Evolutionary conservation across 2,888 invertebrate species (phyloP), one percentile per base, ranked within the genome.

Genomic region (Lithophane socia): DNA sequence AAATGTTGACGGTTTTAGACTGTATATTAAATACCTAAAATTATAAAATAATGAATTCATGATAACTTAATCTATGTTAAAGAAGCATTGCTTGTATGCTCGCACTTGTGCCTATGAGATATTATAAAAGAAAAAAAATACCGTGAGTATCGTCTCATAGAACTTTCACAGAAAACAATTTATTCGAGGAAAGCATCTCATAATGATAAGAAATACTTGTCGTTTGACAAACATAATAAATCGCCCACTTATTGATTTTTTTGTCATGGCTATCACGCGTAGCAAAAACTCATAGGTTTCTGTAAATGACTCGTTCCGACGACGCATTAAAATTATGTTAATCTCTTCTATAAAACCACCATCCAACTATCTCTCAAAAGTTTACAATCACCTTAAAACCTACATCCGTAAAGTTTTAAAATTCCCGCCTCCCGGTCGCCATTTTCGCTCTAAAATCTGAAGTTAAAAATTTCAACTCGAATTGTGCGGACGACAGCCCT

Each of bases 401-500:
- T 12, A 47, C 3, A 56, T 52, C n/a, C n/a, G 0, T 21, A 12
- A 29, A 52, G 18, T 10, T 4, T 66, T 65, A 18, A 63, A 73
- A 75, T 61, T 73, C 21, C 13, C 21, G n/a, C 60, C 47, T 24
- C 12, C 37, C 24, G 37, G 29, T 18, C 37, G 24, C 64, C 58
- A 47, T 42, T 83, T 72, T 72, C 42, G 10, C 13, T 64, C 5
- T 63, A 24, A 52, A 75, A 69, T 74, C 37, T 24, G 61, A 58
- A 47, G 63, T 75, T 68, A 67, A 77, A 87, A 37, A 37, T 44
- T n/a, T n/a, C n/a, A n/a, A n/a, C n/a, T n/a, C n/a, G n/a, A n/a
- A n/a, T n/a, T 42, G 60, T 74, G 84, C 21, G 52, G 52, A 21
- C 52, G 54, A 42, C 80, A 83, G n/a, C 86, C 84, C 77, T 88